phyloP scores from a whole-genome alignment of 2,888 invertebrate genomes.

The Platycheirus rosarum region DNA sequence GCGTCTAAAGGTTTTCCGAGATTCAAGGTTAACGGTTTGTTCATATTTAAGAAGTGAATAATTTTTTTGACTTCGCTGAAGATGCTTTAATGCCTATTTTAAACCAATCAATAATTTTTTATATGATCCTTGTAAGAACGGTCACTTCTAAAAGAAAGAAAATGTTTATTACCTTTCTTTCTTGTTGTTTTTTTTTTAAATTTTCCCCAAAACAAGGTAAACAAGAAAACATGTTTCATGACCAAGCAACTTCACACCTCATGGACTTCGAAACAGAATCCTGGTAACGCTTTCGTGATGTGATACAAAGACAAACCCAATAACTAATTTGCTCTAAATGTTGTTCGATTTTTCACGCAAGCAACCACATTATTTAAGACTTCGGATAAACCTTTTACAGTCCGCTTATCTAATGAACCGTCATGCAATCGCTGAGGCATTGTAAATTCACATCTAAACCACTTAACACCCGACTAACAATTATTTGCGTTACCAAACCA shows the following conservation, averaged over 20 bases:
- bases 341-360: conserved; percentile 34
- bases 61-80: no score
- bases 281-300: not conserved
- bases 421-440: conserved; percentile 66
- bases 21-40: no score
- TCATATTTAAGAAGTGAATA: no score
- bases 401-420: conserved; percentile 66
- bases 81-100: no score
- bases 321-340: conserved; percentile 30
- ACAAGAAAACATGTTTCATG: not conserved
- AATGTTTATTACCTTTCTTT: no score
- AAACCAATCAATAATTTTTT: no score
- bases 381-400: conserved; percentile 10
- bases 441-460: conserved; percentile 71
- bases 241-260: conserved; percentile 3
- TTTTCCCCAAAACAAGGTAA: no score
- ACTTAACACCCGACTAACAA: conserved; percentile 73
- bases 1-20: no score
- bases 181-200: no score
- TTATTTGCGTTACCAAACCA: conserved; percentile 55
- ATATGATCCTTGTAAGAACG: no score
- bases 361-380: conserved; percentile 20
- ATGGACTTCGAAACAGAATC: not conserved
- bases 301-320: conserved; percentile 21
- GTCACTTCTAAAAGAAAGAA: no score